A percentile compares a stretch with the other conserved stretches of the same genome.
Conservation (phyloP, 1,140 invertebrate genomes). For the Campoletis sonorensis region DNA sequence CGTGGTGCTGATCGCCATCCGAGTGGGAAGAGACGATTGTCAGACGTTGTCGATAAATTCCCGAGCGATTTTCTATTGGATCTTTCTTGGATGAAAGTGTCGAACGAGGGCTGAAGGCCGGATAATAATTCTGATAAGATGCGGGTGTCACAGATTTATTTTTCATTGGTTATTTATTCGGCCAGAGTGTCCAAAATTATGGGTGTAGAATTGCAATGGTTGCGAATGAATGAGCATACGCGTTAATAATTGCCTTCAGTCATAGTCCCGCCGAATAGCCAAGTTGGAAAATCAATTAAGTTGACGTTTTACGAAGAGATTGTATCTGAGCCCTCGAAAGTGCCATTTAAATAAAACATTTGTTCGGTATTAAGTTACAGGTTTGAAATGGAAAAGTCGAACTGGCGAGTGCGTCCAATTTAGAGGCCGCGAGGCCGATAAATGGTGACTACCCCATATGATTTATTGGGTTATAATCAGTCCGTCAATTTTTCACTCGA, state of each 20-base stretch:
- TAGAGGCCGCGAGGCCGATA: neutral
- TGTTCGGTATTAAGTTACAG: neutral
- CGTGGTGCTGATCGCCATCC: neutral
- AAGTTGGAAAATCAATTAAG: too few species aligned
- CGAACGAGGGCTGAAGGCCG: neutral
- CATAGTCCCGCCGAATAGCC: too few species aligned
- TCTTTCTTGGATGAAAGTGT: neutral
- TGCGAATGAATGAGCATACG: too few species aligned
- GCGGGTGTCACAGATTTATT: too few species aligned
- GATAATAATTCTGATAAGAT: neutral
- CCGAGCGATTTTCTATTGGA: neutral
- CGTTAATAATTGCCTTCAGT: too few species aligned
- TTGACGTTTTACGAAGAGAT: too few species aligned
- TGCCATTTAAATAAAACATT: too few species aligned
- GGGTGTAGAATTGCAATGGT: too few species aligned
- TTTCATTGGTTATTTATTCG: too few species aligned
- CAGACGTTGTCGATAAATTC: neutral
- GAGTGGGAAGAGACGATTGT: neutral
- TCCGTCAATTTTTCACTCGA: conserved; percentile 7
- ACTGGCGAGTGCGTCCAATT: neutral
- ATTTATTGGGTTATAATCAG: neutral
- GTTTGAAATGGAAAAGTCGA: neutral
- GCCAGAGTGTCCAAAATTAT: too few species aligned
- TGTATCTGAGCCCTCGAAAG: too few species aligned
- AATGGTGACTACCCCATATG: neutral